These are phyloP conservation scores for Mythimna loreyi DNA, from an alignment of 2,888 invertebrate species.

Conservation along the genomic window DNA sequence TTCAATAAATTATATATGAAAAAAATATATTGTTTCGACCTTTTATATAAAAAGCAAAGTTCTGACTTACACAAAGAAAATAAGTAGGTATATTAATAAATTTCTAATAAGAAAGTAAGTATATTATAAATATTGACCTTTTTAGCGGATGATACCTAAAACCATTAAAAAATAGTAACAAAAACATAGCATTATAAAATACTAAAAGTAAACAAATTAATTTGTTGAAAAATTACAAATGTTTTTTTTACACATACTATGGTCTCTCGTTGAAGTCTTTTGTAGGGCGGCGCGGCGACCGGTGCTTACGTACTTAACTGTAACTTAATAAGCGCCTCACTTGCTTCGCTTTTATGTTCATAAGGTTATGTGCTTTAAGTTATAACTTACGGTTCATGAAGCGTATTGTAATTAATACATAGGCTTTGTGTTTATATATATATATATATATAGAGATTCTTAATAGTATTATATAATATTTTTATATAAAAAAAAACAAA, in stretches of 20 bases:
- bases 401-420: neutral
- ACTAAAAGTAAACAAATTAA: neutral
- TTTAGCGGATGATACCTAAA: too few species aligned
- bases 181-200: too few species aligned
- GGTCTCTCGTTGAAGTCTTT: constrained; percentile 77
- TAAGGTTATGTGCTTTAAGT: neutral
- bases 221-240: neutral
- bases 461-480: too few species aligned
- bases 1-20: too few species aligned
- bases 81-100: too few species aligned
- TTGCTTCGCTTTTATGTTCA: neutral
- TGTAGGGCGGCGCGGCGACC: constrained; percentile 59
- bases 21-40: too few species aligned
- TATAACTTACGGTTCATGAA: neutral
- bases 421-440: neutral
- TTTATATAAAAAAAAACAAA: too few species aligned
- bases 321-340: constrained; percentile 7
- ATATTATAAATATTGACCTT: too few species aligned
- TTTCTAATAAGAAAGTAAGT: too few species aligned
- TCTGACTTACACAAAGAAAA: too few species aligned
- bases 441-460: too few species aligned
- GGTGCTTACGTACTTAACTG: constrained; percentile 29
- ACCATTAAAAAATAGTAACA: neutral
- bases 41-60: too few species aligned
- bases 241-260: neutral